Conservation (phyloP, 2,888 invertebrate genomes). For the Polyommatus icarus region DNA sequence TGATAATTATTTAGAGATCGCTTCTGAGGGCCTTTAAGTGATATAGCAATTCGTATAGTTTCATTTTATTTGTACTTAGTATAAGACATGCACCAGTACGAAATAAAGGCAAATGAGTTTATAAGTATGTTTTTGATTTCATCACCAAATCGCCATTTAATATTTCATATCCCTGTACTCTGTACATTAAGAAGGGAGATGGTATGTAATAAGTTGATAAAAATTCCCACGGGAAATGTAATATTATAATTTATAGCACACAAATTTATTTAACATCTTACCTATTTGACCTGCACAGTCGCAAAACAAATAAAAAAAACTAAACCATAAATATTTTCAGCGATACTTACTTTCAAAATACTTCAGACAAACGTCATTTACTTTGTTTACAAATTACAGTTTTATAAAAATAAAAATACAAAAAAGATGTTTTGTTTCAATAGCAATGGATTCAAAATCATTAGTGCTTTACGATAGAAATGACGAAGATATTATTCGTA, state of each 20-base stretch:
- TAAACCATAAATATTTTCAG: not conserved
- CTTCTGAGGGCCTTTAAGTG: conserved; percentile 57
- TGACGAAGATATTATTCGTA: not conserved
- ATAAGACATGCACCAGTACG: conserved; percentile 79
- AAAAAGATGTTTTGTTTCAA: not conserved
- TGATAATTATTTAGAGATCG: conserved; percentile 25
- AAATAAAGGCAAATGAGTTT: conserved; percentile 80
- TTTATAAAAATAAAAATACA: not conserved
- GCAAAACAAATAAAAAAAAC: not conserved
- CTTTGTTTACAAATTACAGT: not conserved
- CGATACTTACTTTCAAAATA: no score
- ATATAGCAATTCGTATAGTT: conserved; percentile 51
- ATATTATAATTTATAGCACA: no score
- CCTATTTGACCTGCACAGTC: not conserved
- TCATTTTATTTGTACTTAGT: conserved; percentile 72
- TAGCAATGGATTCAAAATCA: not conserved
- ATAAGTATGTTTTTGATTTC: conserved; percentile 49
- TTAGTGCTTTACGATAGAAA: not conserved
- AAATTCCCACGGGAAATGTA: no score
- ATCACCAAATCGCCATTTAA: not conserved
- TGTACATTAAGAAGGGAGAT: no score
- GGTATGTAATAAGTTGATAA: not conserved
- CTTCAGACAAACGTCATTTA: not conserved
- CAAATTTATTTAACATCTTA: no score
- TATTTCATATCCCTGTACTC: no score